A percentile compares a stretch with the other conserved stretches of the same genome.
Conservation (phyloP, 2,113 vertebrate genomes). For the Heptranchias perlo region DNA sequence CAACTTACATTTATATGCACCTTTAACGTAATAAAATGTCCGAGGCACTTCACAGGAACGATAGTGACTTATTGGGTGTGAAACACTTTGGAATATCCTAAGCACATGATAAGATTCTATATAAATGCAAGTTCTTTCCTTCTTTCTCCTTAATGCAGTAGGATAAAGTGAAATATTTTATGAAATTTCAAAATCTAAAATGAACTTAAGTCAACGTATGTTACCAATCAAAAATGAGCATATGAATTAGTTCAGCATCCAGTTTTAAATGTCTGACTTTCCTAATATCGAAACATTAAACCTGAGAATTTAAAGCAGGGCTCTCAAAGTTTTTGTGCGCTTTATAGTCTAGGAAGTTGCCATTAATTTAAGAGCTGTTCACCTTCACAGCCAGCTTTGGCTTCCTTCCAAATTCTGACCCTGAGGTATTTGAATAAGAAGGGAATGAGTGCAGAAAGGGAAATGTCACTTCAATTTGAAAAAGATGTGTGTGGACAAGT, state of each 20-base stretch:
- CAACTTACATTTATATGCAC: not conserved
- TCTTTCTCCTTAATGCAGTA: conserved; percentile 41
- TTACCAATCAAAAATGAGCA: not conserved
- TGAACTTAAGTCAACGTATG: not conserved
- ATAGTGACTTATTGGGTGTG: not conserved
- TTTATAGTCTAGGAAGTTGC: not conserved
- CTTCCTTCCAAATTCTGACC: not conserved
- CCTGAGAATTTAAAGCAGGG: not conserved
- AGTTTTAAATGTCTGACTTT: not conserved
- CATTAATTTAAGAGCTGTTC: not conserved
- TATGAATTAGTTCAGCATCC: not conserved
- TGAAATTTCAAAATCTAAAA: conserved; percentile 49
- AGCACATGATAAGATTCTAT: not conserved
- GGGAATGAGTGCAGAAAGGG: not conserved
- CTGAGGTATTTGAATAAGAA: not conserved
- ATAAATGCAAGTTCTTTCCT: not conserved
- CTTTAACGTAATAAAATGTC: not conserved
- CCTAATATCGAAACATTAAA: not conserved
- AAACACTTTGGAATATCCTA: not conserved
- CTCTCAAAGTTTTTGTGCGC: not conserved
- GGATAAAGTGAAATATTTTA: conserved; percentile 44
- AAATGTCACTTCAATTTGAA: not conserved
- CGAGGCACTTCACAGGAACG: not conserved
- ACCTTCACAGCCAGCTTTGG: not conserved
- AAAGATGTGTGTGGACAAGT: not conserved